Conservation (phyloP, 37 sponge, comb jelly and placozoan genomes). For the Hormiphora californensis region DNA sequence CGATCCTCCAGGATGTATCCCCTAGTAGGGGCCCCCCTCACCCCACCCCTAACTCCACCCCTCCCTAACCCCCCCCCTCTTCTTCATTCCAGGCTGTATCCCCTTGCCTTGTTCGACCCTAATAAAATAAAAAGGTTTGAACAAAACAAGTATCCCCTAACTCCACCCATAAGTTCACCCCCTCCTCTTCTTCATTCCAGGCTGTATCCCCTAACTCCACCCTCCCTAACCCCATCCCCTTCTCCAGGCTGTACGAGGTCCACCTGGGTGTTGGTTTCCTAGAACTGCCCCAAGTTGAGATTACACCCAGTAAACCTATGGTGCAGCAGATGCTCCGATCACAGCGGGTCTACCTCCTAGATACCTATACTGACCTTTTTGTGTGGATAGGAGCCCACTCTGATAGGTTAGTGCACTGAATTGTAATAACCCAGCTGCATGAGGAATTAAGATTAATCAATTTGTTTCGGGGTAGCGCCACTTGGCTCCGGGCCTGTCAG, state of each 20-base stretch:
- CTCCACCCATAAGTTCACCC: too few species aligned
- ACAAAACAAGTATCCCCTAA: too few species aligned
- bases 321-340: constrained; percentile 2
- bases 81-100: too few species aligned
- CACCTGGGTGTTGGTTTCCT: constrained; percentile 83
- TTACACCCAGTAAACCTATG: background rate
- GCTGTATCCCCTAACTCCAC: too few species aligned
- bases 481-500: too few species aligned
- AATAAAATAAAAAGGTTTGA: too few species aligned
- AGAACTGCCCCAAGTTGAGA: constrained; percentile 81
- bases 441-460: constrained; percentile 58
- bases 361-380: constrained; percentile 27
- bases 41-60: background rate
- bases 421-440: too few species aligned
- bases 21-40: background rate
- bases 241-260: constrained; percentile 49
- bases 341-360: constrained; percentile 47
- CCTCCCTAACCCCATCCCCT: too few species aligned
- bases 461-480: too few species aligned
- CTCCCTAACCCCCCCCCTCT: background rate
- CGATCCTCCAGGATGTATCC: background rate
- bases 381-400: constrained; percentile 54
- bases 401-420: too few species aligned
- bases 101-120: too few species aligned
- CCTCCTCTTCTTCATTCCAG: too few species aligned